Percentiles rank a stretch among this genome's conserved stretches.
These are phyloP conservation scores for Poecilia velifera DNA, from an alignment of 2,797 vertebrate genomes.

Conservation along the genomic window DNA sequence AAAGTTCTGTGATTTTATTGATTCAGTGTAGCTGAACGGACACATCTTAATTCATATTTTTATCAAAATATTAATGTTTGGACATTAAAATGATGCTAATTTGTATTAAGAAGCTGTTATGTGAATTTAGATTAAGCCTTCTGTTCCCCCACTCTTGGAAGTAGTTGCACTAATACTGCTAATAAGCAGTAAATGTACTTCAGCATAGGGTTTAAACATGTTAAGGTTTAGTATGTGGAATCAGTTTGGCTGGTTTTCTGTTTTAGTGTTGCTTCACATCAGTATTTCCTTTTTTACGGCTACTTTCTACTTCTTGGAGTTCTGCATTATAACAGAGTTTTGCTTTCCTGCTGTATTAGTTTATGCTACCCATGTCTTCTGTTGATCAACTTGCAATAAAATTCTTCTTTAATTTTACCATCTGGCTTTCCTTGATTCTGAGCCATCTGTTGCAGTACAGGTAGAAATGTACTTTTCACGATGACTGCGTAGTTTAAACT, in stretches of 20 bases:
- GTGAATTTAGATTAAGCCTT: neutral
- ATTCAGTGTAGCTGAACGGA: neutral
- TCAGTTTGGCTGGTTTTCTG: neutral
- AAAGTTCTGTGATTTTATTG: neutral
- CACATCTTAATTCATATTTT: neutral
- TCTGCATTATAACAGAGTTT: neutral
- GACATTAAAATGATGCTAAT: neutral
- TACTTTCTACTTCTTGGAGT: neutral
- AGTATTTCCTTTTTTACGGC: neutral
- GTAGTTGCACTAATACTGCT: neutral
- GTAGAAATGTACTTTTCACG: neutral
- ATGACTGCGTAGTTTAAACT: neutral
- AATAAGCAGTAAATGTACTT: neutral
- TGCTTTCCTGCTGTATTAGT: neutral
- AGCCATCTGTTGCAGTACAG: neutral
- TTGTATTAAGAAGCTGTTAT: neutral
- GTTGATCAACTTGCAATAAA: neutral
- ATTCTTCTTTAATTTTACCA: neutral
- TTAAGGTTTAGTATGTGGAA: neutral
- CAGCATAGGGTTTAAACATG: neutral
- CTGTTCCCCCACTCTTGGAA: neutral
- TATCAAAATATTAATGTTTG: neutral
- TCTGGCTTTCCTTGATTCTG: neutral
- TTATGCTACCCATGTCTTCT: neutral
- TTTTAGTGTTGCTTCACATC: neutral